These are phyloP conservation scores for Andricus quercusramuli DNA, from an alignment of 2,888 invertebrate genomes.

Conservation along the genomic window DNA sequence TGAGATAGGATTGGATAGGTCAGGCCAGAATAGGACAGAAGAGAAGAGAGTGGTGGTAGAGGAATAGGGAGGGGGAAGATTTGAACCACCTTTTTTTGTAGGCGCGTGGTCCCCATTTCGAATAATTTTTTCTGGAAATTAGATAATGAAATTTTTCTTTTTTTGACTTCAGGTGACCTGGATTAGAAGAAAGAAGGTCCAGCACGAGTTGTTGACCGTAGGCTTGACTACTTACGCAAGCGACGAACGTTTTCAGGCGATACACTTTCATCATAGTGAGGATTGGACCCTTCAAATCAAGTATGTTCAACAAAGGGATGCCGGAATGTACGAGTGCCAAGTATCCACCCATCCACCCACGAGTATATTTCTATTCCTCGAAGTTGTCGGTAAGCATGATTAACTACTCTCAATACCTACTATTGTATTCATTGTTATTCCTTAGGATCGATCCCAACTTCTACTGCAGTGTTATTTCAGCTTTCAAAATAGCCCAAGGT, in stretches of 20 bases:
- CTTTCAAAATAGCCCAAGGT: slow-evolving; percentile 12
- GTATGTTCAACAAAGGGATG: slow-evolving; percentile 92
- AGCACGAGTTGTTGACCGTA: slow-evolving; percentile 87
- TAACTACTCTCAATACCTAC: slow-evolving; percentile 30
- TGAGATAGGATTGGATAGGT: no score
- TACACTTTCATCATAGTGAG: slow-evolving; percentile 93
- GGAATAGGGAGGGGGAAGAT: no score
- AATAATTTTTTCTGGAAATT: neutral
- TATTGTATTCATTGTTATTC: slow-evolving; percentile 24
- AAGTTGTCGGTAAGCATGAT: slow-evolving; percentile 90
- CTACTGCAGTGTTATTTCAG: slow-evolving; percentile 6
- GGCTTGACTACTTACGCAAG: slow-evolving; percentile 93
- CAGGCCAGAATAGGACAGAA: no score
- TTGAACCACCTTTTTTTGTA: no score
- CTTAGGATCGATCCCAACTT: slow-evolving; percentile 25
- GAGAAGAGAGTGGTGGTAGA: no score
- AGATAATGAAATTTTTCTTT: neutral
- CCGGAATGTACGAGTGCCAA: slow-evolving; percentile 93
- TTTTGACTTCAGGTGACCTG: slow-evolving; percentile 85
- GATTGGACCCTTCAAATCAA: slow-evolving; percentile 96
- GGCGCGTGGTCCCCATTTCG: no score
- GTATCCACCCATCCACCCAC: slow-evolving; percentile 95
- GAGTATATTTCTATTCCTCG: slow-evolving; percentile 91
- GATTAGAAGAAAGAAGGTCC: slow-evolving; percentile 88
- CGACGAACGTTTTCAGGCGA: slow-evolving; percentile 92